Base-by-base conservation (phyloP, 2,113 vertebrate species). In the Zapornia atra region DNA sequence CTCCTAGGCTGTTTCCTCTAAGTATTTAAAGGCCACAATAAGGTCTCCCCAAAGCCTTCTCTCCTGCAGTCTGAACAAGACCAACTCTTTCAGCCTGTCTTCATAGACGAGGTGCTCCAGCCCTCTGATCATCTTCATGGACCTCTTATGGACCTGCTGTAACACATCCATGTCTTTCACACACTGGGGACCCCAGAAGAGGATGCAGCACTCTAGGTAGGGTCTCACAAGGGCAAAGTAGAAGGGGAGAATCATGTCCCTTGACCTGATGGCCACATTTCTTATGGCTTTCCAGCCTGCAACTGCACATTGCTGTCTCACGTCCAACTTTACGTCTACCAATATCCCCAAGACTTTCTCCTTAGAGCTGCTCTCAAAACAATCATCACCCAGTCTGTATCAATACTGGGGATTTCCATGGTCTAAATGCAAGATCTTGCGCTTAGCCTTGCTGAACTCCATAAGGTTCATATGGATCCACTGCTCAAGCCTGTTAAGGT, bases 241-340 rank as follows among this genome's bases (percentile, higher is more conserved):
- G 22, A 66, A 24, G 5, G 19, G 24, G 9, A 78, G 5, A 57
- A 51, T 56, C 10, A 64, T 12, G 21, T 69, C 9, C 5, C 10
- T 36, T 4, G 5, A 18, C 6, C 22, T 81, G 7, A 7, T 40
- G 24, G 3, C 22, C 20, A 51, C 1, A 0, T 8, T 50, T 50
- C 50, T 50, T 50, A 50, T 46, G 5, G 4, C 21, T 78, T 77
- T 68, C 70, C 63, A 20, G 24, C 2, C 34, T 61, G 25, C 15
- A 46, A 72, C 42, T 44, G 33, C 1, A 9, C 12, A 4, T 34
- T 66, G 4, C 5, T 16, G 3, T 13, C 10, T 86, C 25, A 36
- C 4, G 13, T 50, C 29, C 34, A 48, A 10, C 59, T 57, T 33
- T 48, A 59, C 17, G 33, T 10, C 7, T 22, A 28, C 16, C 33